Evolutionary conservation across 1,140 invertebrate species (phyloP).

Genomic region (Bathynomus jamesi): DNA sequence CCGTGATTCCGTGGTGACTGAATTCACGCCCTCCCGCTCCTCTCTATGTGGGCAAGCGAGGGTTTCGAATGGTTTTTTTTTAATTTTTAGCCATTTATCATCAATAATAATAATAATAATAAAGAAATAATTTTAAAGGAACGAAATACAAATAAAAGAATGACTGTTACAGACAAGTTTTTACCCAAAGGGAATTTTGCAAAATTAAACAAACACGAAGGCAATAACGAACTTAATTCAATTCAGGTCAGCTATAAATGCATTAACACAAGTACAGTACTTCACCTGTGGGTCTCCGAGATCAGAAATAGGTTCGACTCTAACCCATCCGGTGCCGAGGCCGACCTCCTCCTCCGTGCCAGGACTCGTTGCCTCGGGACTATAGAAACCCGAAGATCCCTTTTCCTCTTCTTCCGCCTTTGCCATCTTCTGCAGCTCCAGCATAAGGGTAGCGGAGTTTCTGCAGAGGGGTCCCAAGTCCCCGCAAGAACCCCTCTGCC

Average conservation of each 20-base stretch:
- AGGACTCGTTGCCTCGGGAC: constrained; percentile 18
- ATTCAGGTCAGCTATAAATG: too few species aligned
- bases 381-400: neutral
- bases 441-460: constrained; percentile 18
- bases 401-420: constrained; percentile 29
- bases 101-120: too few species aligned
- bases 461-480: constrained; percentile 4
- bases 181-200: too few species aligned
- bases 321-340: constrained; percentile 25
- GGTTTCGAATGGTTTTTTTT: too few species aligned
- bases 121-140: too few species aligned
- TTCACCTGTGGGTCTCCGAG: constrained; percentile 27
- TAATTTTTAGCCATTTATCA: too few species aligned
- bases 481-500: neutral
- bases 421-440: constrained; percentile 28
- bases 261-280: too few species aligned
- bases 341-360: constrained; percentile 22
- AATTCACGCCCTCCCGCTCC: too few species aligned
- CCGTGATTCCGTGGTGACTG: neutral
- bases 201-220: neutral
- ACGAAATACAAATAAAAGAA: too few species aligned
- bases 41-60: too few species aligned
- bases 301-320: constrained; percentile 23
- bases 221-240: too few species aligned
- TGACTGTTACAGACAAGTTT: too few species aligned